Evolutionary conservation across 2,797 vertebrate species (phyloP).

Genomic region (Paedocypris micromegethes): DNA sequence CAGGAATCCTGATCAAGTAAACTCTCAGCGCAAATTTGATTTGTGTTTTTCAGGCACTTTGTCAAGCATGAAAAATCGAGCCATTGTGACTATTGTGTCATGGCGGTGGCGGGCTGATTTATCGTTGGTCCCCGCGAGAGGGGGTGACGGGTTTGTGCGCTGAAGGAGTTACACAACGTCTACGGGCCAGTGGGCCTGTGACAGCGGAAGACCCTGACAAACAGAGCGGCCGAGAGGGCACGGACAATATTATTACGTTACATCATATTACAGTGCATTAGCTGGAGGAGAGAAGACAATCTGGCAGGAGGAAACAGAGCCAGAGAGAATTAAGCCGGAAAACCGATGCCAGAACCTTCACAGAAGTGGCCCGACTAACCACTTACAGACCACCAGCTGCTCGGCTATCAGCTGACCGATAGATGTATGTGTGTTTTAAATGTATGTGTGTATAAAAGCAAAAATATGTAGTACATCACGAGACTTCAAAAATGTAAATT

Average conservation of each 20-base stretch:
- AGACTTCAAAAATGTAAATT: no score
- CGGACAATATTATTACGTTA: conserved; percentile 67
- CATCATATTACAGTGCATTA: conserved; percentile 46
- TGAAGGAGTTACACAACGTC: conserved; percentile 19
- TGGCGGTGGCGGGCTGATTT: conserved; percentile 25
- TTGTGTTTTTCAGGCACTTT: conserved; percentile 18
- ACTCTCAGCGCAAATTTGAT: conserved; percentile 16
- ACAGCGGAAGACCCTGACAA: conserved; percentile 39
- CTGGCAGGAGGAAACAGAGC: conserved; percentile 25
- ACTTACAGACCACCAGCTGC: conserved; percentile 17
- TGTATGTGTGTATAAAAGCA: no score
- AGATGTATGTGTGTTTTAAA: no score
- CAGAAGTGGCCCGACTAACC: conserved; percentile 20
- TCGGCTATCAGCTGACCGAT: conserved; percentile 41
- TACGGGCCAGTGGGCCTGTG: background rate
- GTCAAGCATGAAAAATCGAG: conserved; percentile 29
- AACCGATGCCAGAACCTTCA: conserved; percentile 21
- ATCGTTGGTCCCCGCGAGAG: background rate
- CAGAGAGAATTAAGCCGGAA: conserved; percentile 39
- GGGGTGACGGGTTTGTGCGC: conserved; percentile 3
- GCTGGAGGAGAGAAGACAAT: conserved; percentile 38
- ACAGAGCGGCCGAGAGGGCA: conserved; percentile 55
- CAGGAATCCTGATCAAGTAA: conserved; percentile 32
- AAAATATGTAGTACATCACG: no score
- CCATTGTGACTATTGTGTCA: conserved; percentile 32